These are phyloP conservation scores for Gallinago undulata DNA, from an alignment of 2,113 vertebrate species.

Conservation along the genomic window DNA sequence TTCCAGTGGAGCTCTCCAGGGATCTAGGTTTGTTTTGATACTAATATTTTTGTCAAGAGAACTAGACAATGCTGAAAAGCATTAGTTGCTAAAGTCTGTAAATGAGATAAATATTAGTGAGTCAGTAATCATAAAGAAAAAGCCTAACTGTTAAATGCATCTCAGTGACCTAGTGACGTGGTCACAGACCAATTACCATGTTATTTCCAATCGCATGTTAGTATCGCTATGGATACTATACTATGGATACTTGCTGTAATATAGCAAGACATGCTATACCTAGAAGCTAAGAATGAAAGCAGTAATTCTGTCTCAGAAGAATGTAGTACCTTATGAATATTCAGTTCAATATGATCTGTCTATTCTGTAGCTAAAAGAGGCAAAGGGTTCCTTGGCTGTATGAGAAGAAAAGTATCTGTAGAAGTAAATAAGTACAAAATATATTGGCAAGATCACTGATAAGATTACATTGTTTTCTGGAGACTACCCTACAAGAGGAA, in stretches of 20 bases:
- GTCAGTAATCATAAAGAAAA: not conserved
- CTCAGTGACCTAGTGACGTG: not conserved
- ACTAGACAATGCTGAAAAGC: not conserved
- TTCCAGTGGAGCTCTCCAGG: not conserved
- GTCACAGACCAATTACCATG: not conserved
- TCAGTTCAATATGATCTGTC: not conserved
- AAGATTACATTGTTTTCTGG: not conserved
- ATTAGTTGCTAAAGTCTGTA: not conserved
- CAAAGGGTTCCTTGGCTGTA: not conserved
- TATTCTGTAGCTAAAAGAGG: not conserved
- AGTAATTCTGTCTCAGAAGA: not conserved
- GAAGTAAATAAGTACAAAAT: not conserved
- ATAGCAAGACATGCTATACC: not conserved
- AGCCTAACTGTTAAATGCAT: not conserved
- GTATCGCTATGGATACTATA: not conserved
- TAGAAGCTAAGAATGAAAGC: not conserved
- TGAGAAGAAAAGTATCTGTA: not conserved
- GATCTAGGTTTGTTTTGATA: not conserved
- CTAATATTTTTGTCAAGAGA: not conserved
- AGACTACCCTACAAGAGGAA: not conserved
- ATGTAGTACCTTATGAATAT: not conserved
- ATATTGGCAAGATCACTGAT: not conserved
- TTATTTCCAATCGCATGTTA: not conserved
- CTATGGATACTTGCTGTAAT: not conserved
- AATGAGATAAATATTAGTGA: not conserved